Base-by-base conservation (phyloP, 1,140 invertebrate species). In the Habropoda laboriosa region DNA sequence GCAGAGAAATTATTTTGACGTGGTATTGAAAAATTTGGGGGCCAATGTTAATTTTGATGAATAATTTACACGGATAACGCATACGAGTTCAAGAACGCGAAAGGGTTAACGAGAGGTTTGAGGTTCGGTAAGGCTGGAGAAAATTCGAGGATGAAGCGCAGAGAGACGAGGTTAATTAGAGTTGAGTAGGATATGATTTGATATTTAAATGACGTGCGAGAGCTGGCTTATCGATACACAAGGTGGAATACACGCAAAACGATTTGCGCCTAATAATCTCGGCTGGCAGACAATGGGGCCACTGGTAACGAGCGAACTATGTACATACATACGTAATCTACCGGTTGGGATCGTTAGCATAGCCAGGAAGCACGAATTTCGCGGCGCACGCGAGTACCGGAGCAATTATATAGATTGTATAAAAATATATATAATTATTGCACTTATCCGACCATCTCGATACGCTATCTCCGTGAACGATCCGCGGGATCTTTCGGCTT, bases 361-460 rank as follows among this genome's bases (percentile, higher is more conserved):
- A 83, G n/a, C 30, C 66, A 86, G 88, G 87, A 89, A 88, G 80
- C 77, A 83, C 80, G 80, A 87, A 86, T 84, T 86, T 86, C 83
- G 76, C 78, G 47, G 79, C 82, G 81, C 88, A 88, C 86, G 87
- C 87, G 86, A 89, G 82, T 71, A 42, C 51, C 30, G 45, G 12
- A 21, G 55, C 61, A 61, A 79, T 38, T 71, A 74, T 74, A 76
- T 81, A 45, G 57, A 81, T 81, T 55, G n/a, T 80, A 75, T 67
- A 51, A 53, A 55, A 45, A 63, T 64, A 38, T 60, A 40, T 49
- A 45, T 68, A 58, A 68, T 68, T 58, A 68, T 68, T 70, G 10
- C 16, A 18, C 18, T 60, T 70, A 71, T 71, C 67, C 40, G 42
- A 21, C n/a, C 40, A 71, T 70, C 63, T 40, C 51, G 47, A 73